These are phyloP conservation scores for Acanthiza pusilla DNA, from an alignment of 2,797 vertebrate genomes.

Conservation along the genomic window DNA sequence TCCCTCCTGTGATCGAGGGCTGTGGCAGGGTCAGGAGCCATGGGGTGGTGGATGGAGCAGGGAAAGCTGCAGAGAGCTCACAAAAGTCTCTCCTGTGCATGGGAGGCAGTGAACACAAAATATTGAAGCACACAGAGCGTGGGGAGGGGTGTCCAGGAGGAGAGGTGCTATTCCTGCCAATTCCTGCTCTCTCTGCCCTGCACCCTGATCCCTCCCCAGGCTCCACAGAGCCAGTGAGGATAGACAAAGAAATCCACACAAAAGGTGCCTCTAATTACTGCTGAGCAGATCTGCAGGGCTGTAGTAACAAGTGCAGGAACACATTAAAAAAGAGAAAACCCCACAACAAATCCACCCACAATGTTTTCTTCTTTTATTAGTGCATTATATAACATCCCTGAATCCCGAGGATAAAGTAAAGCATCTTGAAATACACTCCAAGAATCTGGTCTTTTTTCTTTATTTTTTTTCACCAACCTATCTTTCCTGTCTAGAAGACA, in stretches of 20 bases:
- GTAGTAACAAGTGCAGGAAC: background rate
- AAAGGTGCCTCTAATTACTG: background rate
- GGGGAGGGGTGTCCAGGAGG: background rate
- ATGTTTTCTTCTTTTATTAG: background rate
- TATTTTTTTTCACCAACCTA: background rate
- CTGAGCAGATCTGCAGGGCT: background rate
- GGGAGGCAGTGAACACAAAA: background rate
- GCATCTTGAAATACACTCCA: background rate
- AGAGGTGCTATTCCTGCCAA: background rate
- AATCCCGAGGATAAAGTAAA: background rate
- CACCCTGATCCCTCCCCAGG: background rate
- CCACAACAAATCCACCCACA: background rate
- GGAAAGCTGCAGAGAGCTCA: background rate
- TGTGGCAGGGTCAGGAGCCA: background rate
- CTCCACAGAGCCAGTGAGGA: background rate
- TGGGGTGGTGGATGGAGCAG: background rate
- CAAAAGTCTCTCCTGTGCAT: background rate
- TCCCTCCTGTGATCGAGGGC: rapidly evolving
- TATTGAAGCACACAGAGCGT: background rate
- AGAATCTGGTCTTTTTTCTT: background rate
- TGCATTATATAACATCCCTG: background rate
- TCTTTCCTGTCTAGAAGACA: background rate
- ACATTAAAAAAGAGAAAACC: rapidly evolving
- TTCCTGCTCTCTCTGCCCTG: background rate
- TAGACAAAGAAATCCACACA: background rate